Percentiles rank a stretch among this genome's conserved stretches.
These are phyloP conservation scores for Lophura nycthemera DNA, from an alignment of 2,113 vertebrate genomes.

Conservation along the genomic window DNA sequence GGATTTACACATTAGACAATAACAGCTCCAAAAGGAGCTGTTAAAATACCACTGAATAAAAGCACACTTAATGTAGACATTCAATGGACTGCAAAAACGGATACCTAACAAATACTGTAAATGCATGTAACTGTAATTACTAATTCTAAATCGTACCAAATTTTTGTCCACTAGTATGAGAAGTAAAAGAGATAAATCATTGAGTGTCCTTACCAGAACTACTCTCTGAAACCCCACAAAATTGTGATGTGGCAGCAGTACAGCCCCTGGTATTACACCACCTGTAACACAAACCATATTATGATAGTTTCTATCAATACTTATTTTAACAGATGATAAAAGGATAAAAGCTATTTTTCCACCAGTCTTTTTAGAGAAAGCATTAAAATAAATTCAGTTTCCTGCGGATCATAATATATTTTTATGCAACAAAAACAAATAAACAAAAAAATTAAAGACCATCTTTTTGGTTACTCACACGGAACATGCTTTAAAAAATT, in stretches of 20 bases:
- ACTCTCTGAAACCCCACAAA: conserved; percentile 77
- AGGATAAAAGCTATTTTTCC: conserved; percentile 50
- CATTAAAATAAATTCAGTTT: conserved; percentile 16
- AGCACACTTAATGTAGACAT: conserved; percentile 18
- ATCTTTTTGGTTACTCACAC: background rate
- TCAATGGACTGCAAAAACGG: background rate
- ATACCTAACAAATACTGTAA: background rate
- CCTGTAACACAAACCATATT: conserved; percentile 74
- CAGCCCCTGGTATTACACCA: conserved; percentile 74
- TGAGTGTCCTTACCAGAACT: conserved; percentile 74
- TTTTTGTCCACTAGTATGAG: conserved; percentile 28
- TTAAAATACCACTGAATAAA: conserved; percentile 21
- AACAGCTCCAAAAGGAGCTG: conserved; percentile 57
- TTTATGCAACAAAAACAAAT: background rate
- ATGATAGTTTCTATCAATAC: conserved; percentile 67
- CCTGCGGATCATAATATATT: background rate
- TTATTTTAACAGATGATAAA: conserved; percentile 51
- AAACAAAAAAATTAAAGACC: conserved; percentile 6
- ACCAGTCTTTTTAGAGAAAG: conserved; percentile 33
- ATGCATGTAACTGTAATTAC: background rate
- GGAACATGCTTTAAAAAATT: background rate
- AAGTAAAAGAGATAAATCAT: conserved; percentile 70
- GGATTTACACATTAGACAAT: background rate
- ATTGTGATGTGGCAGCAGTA: conserved; percentile 72
- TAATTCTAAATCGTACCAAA: conserved; percentile 1